Evolutionary conservation across 1,140 invertebrate genomes (phyloP).

Genomic region (Ylistrum balloti): DNA sequence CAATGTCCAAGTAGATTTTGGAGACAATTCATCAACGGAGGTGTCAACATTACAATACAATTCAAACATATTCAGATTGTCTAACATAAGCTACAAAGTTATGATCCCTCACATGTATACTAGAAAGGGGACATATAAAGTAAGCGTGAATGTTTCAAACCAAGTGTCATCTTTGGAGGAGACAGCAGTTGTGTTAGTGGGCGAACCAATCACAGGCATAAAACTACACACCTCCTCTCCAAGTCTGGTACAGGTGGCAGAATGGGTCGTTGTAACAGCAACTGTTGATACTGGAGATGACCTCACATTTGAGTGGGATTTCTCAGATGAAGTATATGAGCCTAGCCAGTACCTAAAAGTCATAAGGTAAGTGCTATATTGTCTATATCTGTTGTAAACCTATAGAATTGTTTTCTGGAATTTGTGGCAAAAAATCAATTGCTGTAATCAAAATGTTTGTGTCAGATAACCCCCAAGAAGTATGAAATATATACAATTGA

Average conservation of each 20-base stretch:
- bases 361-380: neutral
- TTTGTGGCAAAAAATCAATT: too few relatives aligned
- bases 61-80: neutral
- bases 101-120: neutral
- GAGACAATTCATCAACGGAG: constrained; percentile 47
- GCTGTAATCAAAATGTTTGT: too few relatives aligned
- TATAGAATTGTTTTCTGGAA: too few relatives aligned
- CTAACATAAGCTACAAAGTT: neutral
- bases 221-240: constrained; percentile 19
- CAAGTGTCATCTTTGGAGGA: constrained; percentile 13
- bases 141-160: constrained; percentile 55
- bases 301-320: constrained; percentile 53
- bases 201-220: constrained; percentile 46
- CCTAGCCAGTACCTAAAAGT: constrained; percentile 3
- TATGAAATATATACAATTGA: too few relatives aligned
- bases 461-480: too few relatives aligned
- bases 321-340: constrained; percentile 41
- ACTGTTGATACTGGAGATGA: constrained; percentile 49
- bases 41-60: neutral
- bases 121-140: constrained; percentile 22
- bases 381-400: too few relatives aligned
- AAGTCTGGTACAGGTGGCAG: constrained; percentile 35
- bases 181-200: neutral
- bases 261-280: constrained; percentile 44
- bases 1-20: constrained; percentile 48